These are phyloP conservation scores for Python bivittatus DNA, from an alignment of 2,113 vertebrate genomes.

Conservation along the genomic window DNA sequence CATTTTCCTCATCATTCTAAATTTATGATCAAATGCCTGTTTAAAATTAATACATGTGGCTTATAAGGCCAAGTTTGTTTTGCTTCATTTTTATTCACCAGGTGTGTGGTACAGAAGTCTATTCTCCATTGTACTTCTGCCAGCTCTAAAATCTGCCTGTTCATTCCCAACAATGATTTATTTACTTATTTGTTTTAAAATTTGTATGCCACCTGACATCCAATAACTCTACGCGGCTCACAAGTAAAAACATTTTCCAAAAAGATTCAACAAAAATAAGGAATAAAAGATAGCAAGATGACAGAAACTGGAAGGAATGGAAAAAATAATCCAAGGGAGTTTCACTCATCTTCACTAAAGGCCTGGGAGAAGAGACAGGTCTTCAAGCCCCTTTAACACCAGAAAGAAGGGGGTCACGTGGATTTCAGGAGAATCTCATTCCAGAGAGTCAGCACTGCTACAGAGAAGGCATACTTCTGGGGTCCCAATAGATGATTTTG, in stretches of 20 bases:
- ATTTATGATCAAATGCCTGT: not conserved
- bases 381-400: not conserved
- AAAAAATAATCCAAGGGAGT: not conserved
- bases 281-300: not conserved
- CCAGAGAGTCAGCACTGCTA: not conserved
- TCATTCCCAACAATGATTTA: not conserved
- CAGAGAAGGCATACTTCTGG: not conserved
- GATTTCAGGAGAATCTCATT: too few relatives aligned
- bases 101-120: not conserved
- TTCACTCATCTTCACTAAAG: not conserved
- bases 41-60: not conserved
- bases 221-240: not conserved
- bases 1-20: not conserved
- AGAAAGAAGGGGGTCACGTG: not conserved
- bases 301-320: not conserved
- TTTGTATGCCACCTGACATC: not conserved
- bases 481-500: not conserved
- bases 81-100: not conserved
- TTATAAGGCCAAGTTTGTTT: too few relatives aligned
- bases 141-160: not conserved
- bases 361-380: not conserved
- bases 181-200: slow-evolving; percentile 1
- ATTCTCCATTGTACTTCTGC: not conserved
- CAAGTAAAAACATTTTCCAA: not conserved
- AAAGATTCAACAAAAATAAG: not conserved